phyloP scores from a whole-genome alignment of 2,797 vertebrate genomes.

The Silurus lanzhouensis region DNA sequence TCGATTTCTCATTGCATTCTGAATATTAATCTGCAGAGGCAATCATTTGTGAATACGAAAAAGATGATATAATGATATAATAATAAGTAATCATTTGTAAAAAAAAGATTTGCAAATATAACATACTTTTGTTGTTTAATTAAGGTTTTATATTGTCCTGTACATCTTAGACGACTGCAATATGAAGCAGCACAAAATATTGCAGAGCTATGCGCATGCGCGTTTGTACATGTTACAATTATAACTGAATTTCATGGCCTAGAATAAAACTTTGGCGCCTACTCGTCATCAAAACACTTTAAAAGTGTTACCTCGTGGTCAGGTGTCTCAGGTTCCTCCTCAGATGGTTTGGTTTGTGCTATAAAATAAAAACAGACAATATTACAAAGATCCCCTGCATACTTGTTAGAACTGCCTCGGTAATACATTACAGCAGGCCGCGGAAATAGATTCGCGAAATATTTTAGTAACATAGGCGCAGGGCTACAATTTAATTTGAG shows the following conservation, averaged over 20 bases:
- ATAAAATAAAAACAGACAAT: conserved; percentile 35
- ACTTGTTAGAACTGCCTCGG: not conserved
- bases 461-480: not conserved
- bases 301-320: conserved; percentile 64
- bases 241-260: not conserved
- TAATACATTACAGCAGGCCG: not conserved
- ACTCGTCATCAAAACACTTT: not conserved
- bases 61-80: too few species aligned
- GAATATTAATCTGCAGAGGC: not conserved
- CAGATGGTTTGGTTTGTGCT: conserved; percentile 66
- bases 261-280: not conserved
- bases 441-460: not conserved
- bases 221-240: not conserved
- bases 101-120: too few species aligned
- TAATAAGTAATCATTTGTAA: too few species aligned
- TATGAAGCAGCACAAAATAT: not conserved
- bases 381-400: conserved; percentile 5
- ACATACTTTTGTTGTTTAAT: too few species aligned
- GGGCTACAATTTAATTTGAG: not conserved
- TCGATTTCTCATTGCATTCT: not conserved
- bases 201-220: not conserved
- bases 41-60: too few species aligned
- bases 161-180: not conserved
- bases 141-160: not conserved
- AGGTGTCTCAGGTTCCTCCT: conserved; percentile 64